Evolutionary conservation across 1,140 invertebrate species (phyloP), one percentile per base, ranked within the genome.

Genomic region (Kradibia gibbosae): DNA sequence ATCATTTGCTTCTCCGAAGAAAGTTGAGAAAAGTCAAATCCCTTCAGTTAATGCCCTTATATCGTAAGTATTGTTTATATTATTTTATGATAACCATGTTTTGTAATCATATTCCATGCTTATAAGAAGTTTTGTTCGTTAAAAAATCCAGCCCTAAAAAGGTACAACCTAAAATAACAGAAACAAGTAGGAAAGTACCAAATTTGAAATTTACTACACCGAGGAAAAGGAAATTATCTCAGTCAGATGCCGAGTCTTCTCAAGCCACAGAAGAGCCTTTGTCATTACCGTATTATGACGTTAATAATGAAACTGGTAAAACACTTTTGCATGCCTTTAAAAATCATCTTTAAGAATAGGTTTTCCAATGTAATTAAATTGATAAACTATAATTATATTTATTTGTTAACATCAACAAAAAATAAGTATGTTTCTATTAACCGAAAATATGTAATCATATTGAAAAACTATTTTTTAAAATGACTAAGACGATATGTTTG

Each of bases 61-160:
- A 78, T 84, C 80, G 86, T 89, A 73, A 82, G 84, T 84, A 67
- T 3, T 53, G 4, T 53, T 53, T 22, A 53, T 53, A 53, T 53
- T 20, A 3, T 22, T 45, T 45, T 45, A 45, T 45, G 5, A 8
- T 8, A 8, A 8, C 42, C 13, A 45, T 8, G 13, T 45, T 45
- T 13, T 45, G 13, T 8, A 45, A 45, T 8, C 5, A 50, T 76
- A 50, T 53, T 78, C 20, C 34, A 15, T 45, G 4, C 55, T 28
- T 70, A 36, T 45, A 45, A 34, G 11, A 55, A 7, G 25, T 42
- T 20, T 31, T 22, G 34, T 53, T 45, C n/a, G 8, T 74, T 48
- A 31, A 31, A 42, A 42, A 74, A 28, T 75, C 7, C 28, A 82
- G 81, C 0, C 17, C 60, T 3, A 79, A 79, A 31, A 82, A 74